A percentile compares a stretch with the other conserved stretches of the same genome.
These are phyloP conservation scores for Pteruthius melanotis DNA, from an alignment of 2,113 vertebrate genomes.

Conservation along the genomic window DNA sequence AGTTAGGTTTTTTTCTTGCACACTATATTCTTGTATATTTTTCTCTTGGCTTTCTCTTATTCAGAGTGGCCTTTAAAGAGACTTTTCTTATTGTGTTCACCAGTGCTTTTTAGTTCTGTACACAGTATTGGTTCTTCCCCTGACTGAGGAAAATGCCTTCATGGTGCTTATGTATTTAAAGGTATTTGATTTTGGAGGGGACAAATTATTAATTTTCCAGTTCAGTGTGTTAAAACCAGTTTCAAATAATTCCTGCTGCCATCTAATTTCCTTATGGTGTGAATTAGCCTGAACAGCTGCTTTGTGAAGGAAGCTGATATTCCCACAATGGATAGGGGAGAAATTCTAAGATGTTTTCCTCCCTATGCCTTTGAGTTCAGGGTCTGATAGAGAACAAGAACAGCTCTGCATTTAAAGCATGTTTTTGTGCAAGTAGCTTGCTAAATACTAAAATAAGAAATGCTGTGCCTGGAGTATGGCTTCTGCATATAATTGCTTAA, in stretches of 20 bases:
- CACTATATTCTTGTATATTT: neutral
- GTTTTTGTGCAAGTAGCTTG: neutral
- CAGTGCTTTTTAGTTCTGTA: neutral
- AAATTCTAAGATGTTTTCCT: neutral
- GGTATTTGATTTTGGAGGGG: neutral
- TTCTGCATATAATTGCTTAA: neutral
- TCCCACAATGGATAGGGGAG: too few relatives aligned
- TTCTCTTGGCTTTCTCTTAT: neutral
- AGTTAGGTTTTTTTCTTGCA: neutral
- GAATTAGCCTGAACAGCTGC: neutral
- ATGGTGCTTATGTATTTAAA: neutral
- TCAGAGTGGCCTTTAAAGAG: neutral
- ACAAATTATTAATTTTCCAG: neutral
- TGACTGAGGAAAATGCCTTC: neutral
- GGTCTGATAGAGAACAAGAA: neutral
- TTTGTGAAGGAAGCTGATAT: neutral
- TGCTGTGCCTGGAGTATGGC: neutral
- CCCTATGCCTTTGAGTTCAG: neutral
- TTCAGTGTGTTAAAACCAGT: neutral
- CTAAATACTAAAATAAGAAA: neutral
- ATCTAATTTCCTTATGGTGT: neutral
- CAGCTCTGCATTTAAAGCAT: neutral
- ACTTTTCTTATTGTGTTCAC: neutral
- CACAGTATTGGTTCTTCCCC: neutral
- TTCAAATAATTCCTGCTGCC: neutral